These are phyloP conservation scores for Zosterops lateralis DNA, from an alignment of 2,113 vertebrate species.

Conservation along the genomic window DNA sequence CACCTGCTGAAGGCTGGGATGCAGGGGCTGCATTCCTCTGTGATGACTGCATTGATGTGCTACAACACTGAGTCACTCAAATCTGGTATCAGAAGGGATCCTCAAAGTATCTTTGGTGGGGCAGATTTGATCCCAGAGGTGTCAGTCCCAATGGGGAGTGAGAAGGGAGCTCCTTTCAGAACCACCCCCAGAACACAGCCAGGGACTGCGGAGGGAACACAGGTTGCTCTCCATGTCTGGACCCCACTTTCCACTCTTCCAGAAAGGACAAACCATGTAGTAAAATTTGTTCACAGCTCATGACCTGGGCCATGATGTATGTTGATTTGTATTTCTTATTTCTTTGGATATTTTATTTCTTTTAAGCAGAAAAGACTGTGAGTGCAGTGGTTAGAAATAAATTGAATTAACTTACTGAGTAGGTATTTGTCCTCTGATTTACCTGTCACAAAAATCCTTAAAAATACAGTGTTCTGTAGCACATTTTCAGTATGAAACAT, in stretches of 20 bases:
- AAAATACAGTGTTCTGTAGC: not conserved
- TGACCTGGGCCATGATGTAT: not conserved
- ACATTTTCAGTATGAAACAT: not conserved
- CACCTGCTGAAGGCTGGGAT: not conserved
- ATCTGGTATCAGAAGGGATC: not conserved
- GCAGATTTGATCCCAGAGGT: not conserved
- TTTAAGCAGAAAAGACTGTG: not conserved
- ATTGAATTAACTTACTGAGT: not conserved
- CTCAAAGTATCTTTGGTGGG: not conserved
- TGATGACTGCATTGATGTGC: not conserved
- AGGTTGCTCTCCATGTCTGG: not conserved
- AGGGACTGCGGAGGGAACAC: not conserved
- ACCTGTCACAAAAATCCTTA: not conserved
- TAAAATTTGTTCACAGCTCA: not conserved
- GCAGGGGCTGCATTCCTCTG: not conserved
- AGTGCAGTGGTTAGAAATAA: not conserved
- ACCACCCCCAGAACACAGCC: not conserved
- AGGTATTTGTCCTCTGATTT: not conserved
- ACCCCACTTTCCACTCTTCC: not conserved
- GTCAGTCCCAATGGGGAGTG: fast-evolving
- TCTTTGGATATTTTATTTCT: not conserved
- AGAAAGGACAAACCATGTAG: not conserved
- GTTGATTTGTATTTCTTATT: not conserved
- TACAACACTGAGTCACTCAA: not conserved
- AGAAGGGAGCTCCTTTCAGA: not conserved